phyloP scores from a whole-genome alignment of 2,888 invertebrate genomes.

The Drosophila picticornis region DNA sequence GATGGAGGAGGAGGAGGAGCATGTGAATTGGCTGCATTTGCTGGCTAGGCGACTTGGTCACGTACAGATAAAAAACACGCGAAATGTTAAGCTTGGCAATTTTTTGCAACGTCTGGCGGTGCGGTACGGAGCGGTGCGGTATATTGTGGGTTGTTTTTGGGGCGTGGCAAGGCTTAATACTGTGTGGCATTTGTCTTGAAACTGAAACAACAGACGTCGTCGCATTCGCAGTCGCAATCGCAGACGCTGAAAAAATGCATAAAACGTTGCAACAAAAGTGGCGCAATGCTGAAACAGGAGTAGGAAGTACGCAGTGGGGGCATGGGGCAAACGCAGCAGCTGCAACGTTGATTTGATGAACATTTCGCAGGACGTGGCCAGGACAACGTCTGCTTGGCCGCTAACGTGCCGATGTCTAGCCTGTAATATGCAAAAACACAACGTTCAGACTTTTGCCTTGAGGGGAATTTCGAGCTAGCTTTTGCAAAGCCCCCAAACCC shows the following conservation, averaged over 20 bases:
- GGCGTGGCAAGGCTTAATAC: slow-evolving; percentile 71
- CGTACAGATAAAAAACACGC: slow-evolving; percentile 70
- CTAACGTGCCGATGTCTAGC: slow-evolving; percentile 71
- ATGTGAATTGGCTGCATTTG: slow-evolving; percentile 59
- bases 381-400: slow-evolving; percentile 54
- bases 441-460: slow-evolving; percentile 71
- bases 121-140: slow-evolving; percentile 13
- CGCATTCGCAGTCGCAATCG: slow-evolving; percentile 54
- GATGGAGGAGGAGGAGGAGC: background rate
- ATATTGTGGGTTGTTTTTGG: slow-evolving; percentile 20
- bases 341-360: slow-evolving; percentile 80
- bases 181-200: slow-evolving; percentile 79
- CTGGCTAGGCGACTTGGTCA: slow-evolving; percentile 76
- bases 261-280: slow-evolving; percentile 78
- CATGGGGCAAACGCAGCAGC: slow-evolving; percentile 53
- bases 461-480: slow-evolving; percentile 60
- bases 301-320: background rate
- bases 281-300: slow-evolving; percentile 24
- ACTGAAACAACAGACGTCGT: slow-evolving; percentile 76
- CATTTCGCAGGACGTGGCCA: slow-evolving; percentile 61
- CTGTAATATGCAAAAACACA: slow-evolving; percentile 72
- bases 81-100: slow-evolving; percentile 79
- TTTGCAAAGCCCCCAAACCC: background rate
- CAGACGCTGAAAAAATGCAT: slow-evolving; percentile 79
- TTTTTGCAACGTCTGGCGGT: slow-evolving; percentile 61